phyloP scores from a whole-genome alignment of 1,140 invertebrate genomes.

The Diorhabda sublineata region DNA sequence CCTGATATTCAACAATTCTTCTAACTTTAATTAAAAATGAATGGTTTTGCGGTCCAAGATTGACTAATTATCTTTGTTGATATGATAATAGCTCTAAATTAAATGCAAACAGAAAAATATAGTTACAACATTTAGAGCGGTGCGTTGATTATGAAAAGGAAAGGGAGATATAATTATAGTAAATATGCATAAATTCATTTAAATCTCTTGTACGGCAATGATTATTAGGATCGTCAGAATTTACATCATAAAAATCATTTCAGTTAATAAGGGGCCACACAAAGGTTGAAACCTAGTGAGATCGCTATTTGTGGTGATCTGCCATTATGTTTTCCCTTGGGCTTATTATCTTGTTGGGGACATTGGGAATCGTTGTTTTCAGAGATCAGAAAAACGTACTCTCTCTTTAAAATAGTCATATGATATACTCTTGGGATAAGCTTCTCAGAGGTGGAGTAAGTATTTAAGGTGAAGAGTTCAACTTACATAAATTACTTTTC shows the following conservation, averaged over 20 bases:
- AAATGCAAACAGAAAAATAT: too few species aligned
- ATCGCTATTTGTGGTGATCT: conserved; percentile 21
- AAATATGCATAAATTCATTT: not conserved
- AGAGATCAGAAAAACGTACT: conserved; percentile 20
- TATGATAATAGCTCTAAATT: too few species aligned
- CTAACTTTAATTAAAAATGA: too few species aligned
- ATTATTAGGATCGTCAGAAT: conserved; percentile 9
- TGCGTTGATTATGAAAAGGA: too few species aligned
- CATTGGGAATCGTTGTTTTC: conserved; percentile 18
- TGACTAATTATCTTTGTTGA: too few species aligned
- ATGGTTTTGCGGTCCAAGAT: too few species aligned
- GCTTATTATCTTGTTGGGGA: conserved; percentile 14
- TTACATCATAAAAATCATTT: conserved; percentile 18
- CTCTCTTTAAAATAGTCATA: conserved; percentile 13
- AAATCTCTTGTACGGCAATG: not conserved
- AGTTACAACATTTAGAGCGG: too few species aligned
- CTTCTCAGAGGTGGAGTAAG: not conserved
- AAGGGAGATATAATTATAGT: too few species aligned
- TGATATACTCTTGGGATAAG: conserved; percentile 13
- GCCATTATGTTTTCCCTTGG: conserved; percentile 22
- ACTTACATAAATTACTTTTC: too few species aligned
- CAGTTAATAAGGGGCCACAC: conserved; percentile 21
- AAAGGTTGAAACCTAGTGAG: conserved; percentile 19
- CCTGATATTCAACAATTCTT: too few species aligned
- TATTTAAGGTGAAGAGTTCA: too few species aligned